These are phyloP conservation scores for Pantala flavescens DNA, from an alignment of 1,140 invertebrate genomes.

Conservation along the genomic window DNA sequence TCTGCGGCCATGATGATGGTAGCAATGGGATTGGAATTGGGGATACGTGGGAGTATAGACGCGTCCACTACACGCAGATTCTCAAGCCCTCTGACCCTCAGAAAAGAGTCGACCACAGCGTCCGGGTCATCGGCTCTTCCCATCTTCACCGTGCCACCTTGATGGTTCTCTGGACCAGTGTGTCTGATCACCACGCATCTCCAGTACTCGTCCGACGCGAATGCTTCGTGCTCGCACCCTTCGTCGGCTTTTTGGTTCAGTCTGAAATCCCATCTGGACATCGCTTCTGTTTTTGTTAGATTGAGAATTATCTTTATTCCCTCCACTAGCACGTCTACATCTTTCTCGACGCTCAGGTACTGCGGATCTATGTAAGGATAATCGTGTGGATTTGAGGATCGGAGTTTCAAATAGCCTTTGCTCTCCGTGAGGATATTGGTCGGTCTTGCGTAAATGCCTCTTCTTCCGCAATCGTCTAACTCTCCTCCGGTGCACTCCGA, in stretches of 20 bases:
- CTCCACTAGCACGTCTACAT: slow-evolving; percentile 38
- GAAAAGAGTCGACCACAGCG: slow-evolving; percentile 40
- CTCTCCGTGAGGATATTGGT: slow-evolving; percentile 13
- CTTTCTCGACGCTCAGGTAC: slow-evolving; percentile 43
- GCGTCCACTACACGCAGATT: slow-evolving; percentile 44
- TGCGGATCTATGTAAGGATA: slow-evolving; percentile 57
- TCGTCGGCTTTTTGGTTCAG: slow-evolving; percentile 26
- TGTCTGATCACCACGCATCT: slow-evolving; percentile 27
- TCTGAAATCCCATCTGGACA: slow-evolving; percentile 33
- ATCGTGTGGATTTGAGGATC: slow-evolving; percentile 43
- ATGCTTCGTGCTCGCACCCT: slow-evolving; percentile 28
- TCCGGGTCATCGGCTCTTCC: slow-evolving; percentile 31
- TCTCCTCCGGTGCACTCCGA: slow-evolving; percentile 32
- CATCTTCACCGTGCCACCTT: slow-evolving; percentile 45
- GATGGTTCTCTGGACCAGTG: slow-evolving; percentile 39
- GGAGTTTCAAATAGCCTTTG: slow-evolving; percentile 36
- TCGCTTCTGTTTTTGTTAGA: slow-evolving; percentile 32
- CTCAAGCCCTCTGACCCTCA: slow-evolving; percentile 37
- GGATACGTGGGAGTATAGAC: slow-evolving; percentile 43
- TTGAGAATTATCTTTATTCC: slow-evolving; percentile 24
- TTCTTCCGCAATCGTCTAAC: slow-evolving; percentile 24
- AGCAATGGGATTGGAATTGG: slow-evolving; percentile 41
- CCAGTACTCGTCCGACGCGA: slow-evolving; percentile 22
- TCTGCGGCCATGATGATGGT: slow-evolving; percentile 44
- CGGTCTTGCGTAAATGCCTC: background rate